These are phyloP conservation scores for Tenthredo mesomela DNA, from an alignment of 2,888 invertebrate genomes.

Conservation along the genomic window DNA sequence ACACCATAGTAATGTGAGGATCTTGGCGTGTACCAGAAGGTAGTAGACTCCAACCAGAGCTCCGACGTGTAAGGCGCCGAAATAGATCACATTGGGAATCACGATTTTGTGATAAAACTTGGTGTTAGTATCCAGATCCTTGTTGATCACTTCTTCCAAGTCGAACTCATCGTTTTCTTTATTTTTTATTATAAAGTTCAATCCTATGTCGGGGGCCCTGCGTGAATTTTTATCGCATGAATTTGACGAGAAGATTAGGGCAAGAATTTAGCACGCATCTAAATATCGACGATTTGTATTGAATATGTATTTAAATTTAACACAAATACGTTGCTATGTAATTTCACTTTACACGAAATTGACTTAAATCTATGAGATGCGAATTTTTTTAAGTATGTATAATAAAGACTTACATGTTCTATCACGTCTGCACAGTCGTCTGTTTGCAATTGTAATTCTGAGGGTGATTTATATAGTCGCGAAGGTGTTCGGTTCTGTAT, in stretches of 20 bases:
- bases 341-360: background rate
- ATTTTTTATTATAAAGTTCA: conserved; percentile 33
- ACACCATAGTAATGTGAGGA: conserved; percentile 60
- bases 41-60: conserved; percentile 57
- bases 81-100: conserved; percentile 11
- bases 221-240: background rate
- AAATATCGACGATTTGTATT: background rate
- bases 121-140: conserved; percentile 19
- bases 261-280: background rate
- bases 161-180: conserved; percentile 32
- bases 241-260: background rate
- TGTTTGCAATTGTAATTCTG: background rate
- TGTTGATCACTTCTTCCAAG: conserved; percentile 37
- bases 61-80: conserved; percentile 47
- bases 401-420: background rate
- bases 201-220: conserved; percentile 28
- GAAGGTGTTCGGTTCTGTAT: background rate
- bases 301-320: background rate
- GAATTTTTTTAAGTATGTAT: background rate
- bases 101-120: conserved; percentile 44
- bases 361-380: background rate
- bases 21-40: conserved; percentile 50
- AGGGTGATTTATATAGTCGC: conserved; percentile 15
- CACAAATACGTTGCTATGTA: background rate
- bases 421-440: background rate